These are phyloP conservation scores for Andrena camellia DNA, from an alignment of 2,888 invertebrate genomes.

Conservation along the genomic window DNA sequence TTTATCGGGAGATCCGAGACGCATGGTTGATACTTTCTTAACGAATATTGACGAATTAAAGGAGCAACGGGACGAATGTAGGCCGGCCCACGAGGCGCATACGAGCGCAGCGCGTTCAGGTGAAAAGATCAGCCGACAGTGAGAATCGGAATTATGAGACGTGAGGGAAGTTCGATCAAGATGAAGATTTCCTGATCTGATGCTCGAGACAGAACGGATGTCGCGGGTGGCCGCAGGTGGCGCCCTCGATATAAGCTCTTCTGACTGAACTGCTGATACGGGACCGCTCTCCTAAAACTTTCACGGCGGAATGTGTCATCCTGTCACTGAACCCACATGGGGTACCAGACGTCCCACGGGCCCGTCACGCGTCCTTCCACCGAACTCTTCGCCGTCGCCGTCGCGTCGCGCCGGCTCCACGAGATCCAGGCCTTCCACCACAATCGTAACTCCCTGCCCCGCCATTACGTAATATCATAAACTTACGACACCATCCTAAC, in stretches of 20 bases:
- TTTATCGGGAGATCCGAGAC: constrained; percentile 1
- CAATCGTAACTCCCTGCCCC: constrained; percentile 6
- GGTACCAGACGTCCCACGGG: constrained; percentile 75
- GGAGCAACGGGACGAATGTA: constrained; percentile 19
- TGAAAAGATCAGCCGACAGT: constrained; percentile 72
- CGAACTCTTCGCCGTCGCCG: constrained; percentile 43
- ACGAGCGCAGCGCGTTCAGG: constrained; percentile 68
- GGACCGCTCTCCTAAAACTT: constrained; percentile 79
- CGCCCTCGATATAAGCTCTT: constrained; percentile 81
- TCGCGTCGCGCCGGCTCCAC: constrained; percentile 11
- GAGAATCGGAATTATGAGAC: constrained; percentile 76
- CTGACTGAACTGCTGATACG: constrained; percentile 78
- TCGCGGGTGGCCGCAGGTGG: constrained; percentile 83
- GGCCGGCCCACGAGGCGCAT: constrained; percentile 28
- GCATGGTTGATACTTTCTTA: not conserved
- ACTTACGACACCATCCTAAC: not conserved
- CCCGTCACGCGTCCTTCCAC: constrained; percentile 71
- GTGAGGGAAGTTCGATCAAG: constrained; percentile 77
- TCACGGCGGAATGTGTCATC: constrained; percentile 84
- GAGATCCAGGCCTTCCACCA: constrained; percentile 27
- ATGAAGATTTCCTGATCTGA: constrained; percentile 79
- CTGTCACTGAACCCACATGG: constrained; percentile 83
- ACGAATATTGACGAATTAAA: constrained; percentile 19
- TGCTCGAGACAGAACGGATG: constrained; percentile 75
- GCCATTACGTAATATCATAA: constrained; percentile 37